These are phyloP conservation scores for Drosophila melanosoma DNA, from an alignment of 2,888 invertebrate species.

Conservation along the genomic window DNA sequence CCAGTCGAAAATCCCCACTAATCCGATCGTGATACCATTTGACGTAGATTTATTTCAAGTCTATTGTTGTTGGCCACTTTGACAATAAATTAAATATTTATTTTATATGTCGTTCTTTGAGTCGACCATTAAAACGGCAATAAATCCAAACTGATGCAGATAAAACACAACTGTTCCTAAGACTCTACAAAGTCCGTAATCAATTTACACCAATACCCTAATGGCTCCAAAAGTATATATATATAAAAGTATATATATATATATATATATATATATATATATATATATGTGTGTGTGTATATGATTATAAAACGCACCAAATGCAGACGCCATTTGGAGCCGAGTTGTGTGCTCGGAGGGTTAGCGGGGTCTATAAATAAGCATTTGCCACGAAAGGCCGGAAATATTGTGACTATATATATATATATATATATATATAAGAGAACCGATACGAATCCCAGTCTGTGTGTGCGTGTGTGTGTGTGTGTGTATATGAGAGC, in stretches of 20 bases:
- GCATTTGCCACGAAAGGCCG: conserved; percentile 58
- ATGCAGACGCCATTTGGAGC: conserved; percentile 44
- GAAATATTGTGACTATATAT: conserved; percentile 76
- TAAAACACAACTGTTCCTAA: background rate
- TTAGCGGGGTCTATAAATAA: conserved; percentile 52
- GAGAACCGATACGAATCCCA: conserved; percentile 30
- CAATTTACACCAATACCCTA: conserved; percentile 5
- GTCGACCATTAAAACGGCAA: background rate
- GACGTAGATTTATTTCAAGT: background rate
- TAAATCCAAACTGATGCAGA: background rate
- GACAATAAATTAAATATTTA: background rate
- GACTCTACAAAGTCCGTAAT: background rate
- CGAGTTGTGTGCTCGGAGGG: conserved; percentile 15
- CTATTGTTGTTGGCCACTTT: background rate
- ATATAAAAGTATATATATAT: background rate
- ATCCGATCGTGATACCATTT: background rate
- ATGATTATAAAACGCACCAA: conserved; percentile 11
- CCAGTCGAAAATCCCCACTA: background rate
- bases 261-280: too few species aligned
- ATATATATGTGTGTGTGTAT: background rate
- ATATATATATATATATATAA: too few species aligned
- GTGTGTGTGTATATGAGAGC: conserved; percentile 18
- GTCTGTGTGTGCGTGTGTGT: conserved; percentile 1
- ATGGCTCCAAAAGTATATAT: background rate
- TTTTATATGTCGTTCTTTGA: background rate